Evolutionary conservation across 2,113 vertebrate species (phyloP).

Genomic region (Micronycteris hirsuta): DNA sequence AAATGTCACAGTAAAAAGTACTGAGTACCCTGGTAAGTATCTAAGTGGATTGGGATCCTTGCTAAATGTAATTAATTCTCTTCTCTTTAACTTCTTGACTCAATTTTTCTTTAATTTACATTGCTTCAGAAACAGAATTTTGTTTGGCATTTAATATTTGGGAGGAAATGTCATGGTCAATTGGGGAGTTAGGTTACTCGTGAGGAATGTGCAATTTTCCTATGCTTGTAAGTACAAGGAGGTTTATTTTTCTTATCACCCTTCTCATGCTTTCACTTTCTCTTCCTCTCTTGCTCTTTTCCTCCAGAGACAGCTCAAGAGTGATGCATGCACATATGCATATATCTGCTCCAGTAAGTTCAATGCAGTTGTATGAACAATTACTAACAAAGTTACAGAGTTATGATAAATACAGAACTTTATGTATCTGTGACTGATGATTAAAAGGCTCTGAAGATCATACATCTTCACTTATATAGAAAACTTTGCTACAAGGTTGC

Average conservation of each 20-base stretch:
- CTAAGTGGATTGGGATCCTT: slow-evolving; percentile 35
- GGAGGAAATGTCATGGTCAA: not conserved
- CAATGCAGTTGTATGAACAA: slow-evolving; percentile 9
- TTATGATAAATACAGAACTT: slow-evolving; percentile 23
- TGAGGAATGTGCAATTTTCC: not conserved
- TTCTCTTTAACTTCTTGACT: slow-evolving; percentile 14
- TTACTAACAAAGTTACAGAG: slow-evolving; percentile 11
- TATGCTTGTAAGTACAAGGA: not conserved
- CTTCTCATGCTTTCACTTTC: not conserved
- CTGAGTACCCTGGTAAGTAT: slow-evolving; percentile 23
- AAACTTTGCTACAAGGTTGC: not conserved
- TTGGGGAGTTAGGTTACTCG: not conserved
- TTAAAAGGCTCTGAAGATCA: slow-evolving; percentile 34
- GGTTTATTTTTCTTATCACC: not conserved
- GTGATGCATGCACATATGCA: not conserved
- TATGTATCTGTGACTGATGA: not conserved
- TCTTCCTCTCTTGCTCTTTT: not conserved
- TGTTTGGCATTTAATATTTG: not conserved
- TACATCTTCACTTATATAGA: not conserved
- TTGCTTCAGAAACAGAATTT: slow-evolving; percentile 34
- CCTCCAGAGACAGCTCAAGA: not conserved
- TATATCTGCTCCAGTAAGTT: not conserved
- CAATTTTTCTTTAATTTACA: slow-evolving; percentile 30
- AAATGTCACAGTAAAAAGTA: slow-evolving; percentile 52
- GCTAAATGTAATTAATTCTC: slow-evolving; percentile 59